Base-by-base conservation (phyloP, 1,140 invertebrate species). In the Macrobrachium rosenbergii region DNA sequence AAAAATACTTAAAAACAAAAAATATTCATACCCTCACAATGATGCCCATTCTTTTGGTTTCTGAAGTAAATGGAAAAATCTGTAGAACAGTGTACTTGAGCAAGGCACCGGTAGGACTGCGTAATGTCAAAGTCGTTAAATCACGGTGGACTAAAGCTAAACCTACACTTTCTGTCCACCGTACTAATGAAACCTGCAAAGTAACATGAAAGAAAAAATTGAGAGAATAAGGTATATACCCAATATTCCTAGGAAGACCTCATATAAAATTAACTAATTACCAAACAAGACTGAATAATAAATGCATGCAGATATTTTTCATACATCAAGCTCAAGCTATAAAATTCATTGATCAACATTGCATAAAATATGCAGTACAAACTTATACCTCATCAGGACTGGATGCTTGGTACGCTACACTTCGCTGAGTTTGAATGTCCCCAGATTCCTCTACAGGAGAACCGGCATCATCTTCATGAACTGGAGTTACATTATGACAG, bases 401-500 rank as follows among this genome's bases (percentile, higher is more conserved):
- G 16, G 98, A 97, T 1, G 99, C 99, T 92, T 97, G 96, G 91
- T 96, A 95, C 0, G 92, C 92, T 17, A 94, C 92, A 83, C 92
- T 93, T 92, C 95, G 94, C 91, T 95, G 93, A 92, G 95, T 94
- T 90, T 94, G 94, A 93, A 95, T 94, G 89, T 95, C 93, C 67
- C 80, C 79, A 16, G 58, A 81, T 63, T 90, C 90, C 73, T 88
- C 78, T 12, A 78, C 16, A 19, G 86, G 59, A 5, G 21, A 67
- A 60, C 76, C 77, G 21, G 45, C 37, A 82, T 67, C 76, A 28
- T 83, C 84, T 45, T 89, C 98, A 91, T 96, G 97, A 8, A 99
- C 97, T 0, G 99, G 99, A 0, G 99, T 99, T 0, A 99, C 99
- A 93, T 99, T 99, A 92, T 99, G 99, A 92, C 99, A 99, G 8